Evolutionary conservation across 2,797 vertebrate genomes (phyloP).

Genomic region (Triplophysa bombifrons): DNA sequence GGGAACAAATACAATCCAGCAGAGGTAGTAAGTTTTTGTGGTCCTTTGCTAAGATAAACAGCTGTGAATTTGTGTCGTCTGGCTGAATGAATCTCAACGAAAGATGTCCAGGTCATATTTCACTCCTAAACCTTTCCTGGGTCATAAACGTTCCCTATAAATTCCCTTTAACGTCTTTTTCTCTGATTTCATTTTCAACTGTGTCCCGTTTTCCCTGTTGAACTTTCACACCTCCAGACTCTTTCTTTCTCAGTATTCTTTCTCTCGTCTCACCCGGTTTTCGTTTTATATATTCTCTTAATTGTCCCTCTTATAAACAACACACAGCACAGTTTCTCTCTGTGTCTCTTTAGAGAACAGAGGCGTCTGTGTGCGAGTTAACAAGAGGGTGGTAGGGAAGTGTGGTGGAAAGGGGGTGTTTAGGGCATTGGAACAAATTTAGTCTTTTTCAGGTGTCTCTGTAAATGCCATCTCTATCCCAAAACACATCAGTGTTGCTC

Average conservation of each 20-base stretch:
- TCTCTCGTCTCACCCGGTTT: slow-evolving; percentile 26
- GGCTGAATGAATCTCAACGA: slow-evolving; percentile 3
- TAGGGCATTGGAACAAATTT: slow-evolving; percentile 46
- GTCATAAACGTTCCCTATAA: slow-evolving; percentile 52
- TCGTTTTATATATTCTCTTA: not conserved
- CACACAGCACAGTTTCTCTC: slow-evolving; percentile 4
- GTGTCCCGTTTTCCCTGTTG: slow-evolving; percentile 22
- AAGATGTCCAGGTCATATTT: slow-evolving; percentile 15
- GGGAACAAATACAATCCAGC: not conserved
- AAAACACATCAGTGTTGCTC: slow-evolving; percentile 7
- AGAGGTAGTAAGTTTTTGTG: not conserved
- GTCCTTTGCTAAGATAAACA: not conserved
- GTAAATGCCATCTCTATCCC: slow-evolving; percentile 22
- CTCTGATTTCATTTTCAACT: not conserved
- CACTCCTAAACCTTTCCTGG: slow-evolving; percentile 54
- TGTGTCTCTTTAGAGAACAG: slow-evolving; percentile 63
- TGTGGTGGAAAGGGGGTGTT: not conserved
- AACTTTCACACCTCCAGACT: slow-evolving; percentile 42
- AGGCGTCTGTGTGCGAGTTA: slow-evolving; percentile 57
- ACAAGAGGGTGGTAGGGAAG: slow-evolving; percentile 10
- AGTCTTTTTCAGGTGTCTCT: slow-evolving; percentile 33
- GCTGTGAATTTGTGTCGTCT: slow-evolving; percentile 17
- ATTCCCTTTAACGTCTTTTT: slow-evolving; percentile 24
- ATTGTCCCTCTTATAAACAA: slow-evolving; percentile 8
- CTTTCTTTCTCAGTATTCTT: not conserved